Conservation (phyloP, 1,140 invertebrate species). For the Hypsibius dujardini region DNA sequence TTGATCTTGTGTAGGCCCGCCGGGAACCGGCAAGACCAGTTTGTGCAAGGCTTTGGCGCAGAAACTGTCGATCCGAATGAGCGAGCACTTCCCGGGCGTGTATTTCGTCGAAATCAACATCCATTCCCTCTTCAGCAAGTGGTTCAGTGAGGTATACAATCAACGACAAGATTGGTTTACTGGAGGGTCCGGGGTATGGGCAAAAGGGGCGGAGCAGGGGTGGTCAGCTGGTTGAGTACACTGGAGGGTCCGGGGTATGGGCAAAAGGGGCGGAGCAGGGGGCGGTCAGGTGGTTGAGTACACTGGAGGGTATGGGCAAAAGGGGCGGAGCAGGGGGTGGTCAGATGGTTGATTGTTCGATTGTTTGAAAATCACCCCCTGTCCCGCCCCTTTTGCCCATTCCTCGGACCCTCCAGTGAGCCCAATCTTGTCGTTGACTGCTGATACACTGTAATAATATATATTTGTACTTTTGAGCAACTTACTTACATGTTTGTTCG, state of each 20-base stretch:
- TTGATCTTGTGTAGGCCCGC: slow-evolving; percentile 34
- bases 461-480: background rate
- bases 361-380: background rate
- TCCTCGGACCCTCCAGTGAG: too few relatives aligned
- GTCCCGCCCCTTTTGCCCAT: too few relatives aligned
- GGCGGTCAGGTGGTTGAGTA: background rate
- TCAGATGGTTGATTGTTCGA: background rate
- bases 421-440: background rate
- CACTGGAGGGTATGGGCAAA: background rate
- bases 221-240: too few relatives aligned
- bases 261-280: background rate
- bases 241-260: too few relatives aligned
- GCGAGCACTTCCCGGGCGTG: slow-evolving; percentile 47
- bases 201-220: too few relatives aligned
- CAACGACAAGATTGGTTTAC: too few relatives aligned
- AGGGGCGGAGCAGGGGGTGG: slow-evolving; percentile 3
- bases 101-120: slow-evolving; percentile 89
- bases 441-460: background rate
- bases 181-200: too few relatives aligned
- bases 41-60: slow-evolving; percentile 86
- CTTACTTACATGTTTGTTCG: background rate
- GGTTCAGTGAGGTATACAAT: slow-evolving; percentile 73
- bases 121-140: slow-evolving; percentile 92
- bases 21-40: slow-evolving; percentile 82
- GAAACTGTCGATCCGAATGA: slow-evolving; percentile 64